Evolutionary conservation across 2,797 vertebrate genomes (phyloP), one percentile per base, ranked within the genome.

Genomic region (Astyanax mexicanus): DNA sequence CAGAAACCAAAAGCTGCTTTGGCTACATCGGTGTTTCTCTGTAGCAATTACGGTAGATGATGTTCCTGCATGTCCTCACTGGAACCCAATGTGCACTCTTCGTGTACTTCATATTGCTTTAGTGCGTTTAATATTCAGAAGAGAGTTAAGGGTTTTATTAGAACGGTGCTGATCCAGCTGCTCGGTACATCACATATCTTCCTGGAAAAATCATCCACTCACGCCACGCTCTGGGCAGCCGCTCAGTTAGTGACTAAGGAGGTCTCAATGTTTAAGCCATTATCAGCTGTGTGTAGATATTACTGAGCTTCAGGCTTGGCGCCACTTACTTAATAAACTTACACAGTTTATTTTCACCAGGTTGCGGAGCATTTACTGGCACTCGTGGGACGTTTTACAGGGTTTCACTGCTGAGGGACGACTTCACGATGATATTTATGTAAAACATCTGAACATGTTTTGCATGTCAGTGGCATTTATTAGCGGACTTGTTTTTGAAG

Each of bases 161-260:
- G 11, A 9, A 51, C 17, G 38, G 21, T 67, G 32, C 0, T 6
- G n/a, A 51, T 84, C 77, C 69, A 79, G 75, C 62, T 44, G 67
- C 38, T 77, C 47, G 52, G 15, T 40, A 62, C 51, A 44, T 83
- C 69, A 58, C 29, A 58, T 69, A 37, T 80, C 47, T 80, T 80
- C 74, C 49, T 55, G 69, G 68, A 82, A 82, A 77, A 81, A 38
- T 68, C 6, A 60, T 76, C n/a, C 15, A 11, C 44, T n/a, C 55
- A 44, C 45, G 35, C 32, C 65, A 55, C 1, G 7, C n/a, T 54
- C 54, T 72, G 54, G 55, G 57, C 49, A 51, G 45, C 23, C 42
- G 61, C 12, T n/a, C 23, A 38, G 19, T 69, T 68, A 58, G 25
- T 82, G 72, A 71, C 51, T 57, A 44, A 66, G 13, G 23, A 47